A percentile compares a stretch with the other conserved stretches of the same genome.
Conservation (phyloP, 2,797 vertebrate genomes). For the Microhierax caerulescens region DNA sequence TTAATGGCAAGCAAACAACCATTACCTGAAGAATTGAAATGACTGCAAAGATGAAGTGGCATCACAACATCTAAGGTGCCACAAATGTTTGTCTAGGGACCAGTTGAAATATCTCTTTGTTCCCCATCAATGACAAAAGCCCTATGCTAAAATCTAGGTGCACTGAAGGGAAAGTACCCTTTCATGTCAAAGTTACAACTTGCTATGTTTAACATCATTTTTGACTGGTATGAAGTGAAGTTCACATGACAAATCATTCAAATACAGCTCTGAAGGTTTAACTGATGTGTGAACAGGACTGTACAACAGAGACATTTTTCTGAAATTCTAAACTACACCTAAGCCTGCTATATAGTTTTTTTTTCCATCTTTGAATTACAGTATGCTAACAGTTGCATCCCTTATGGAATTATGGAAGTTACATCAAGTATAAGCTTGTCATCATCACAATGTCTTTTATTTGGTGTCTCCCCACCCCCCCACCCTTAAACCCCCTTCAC, state of each 20-base stretch:
- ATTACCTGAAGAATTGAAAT: not conserved
- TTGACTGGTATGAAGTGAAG: not conserved
- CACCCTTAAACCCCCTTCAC: not conserved
- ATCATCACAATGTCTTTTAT: not conserved
- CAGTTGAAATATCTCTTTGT: not conserved
- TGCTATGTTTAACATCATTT: not conserved
- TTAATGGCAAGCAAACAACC: not conserved
- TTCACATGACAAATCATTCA: not conserved
- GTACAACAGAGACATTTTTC: not conserved
- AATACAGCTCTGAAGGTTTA: not conserved
- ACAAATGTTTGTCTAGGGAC: not conserved
- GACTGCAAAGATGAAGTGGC: not conserved
- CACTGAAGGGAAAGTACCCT: not conserved
- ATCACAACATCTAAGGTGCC: not conserved
- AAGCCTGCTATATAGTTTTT: not conserved
- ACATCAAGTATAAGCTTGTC: not conserved
- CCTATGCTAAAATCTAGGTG: not conserved
- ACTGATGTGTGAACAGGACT: not conserved
- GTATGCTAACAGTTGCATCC: not conserved
- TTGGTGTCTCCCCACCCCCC: rapidly evolving
- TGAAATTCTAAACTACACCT: not conserved
- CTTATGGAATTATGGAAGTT: not conserved
- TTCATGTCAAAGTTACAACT: not conserved
- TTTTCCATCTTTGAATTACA: not conserved
- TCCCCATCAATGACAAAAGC: not conserved